A percentile compares a stretch with the other conserved stretches of the same genome.
These are phyloP conservation scores for Azorinus chamasolen DNA, from an alignment of 2,888 invertebrate genomes.

Conservation along the genomic window DNA sequence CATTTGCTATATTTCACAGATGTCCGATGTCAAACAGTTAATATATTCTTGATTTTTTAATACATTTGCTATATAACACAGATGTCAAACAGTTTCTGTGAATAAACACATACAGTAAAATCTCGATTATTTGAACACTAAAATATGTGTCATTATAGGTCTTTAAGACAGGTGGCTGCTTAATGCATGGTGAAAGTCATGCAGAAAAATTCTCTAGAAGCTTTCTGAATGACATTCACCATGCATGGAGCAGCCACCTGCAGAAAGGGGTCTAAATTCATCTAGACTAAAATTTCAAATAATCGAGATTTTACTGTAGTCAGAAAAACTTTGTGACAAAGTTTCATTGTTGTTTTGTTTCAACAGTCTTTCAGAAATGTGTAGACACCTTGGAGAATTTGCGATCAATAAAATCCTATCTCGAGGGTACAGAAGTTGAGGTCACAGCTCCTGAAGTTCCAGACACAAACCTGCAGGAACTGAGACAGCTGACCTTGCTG, in stretches of 20 bases:
- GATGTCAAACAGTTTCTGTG: background rate
- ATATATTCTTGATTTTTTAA: background rate
- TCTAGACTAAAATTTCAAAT: too few relatives aligned
- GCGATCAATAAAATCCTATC: constrained; percentile 67
- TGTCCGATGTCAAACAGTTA: too few relatives aligned
- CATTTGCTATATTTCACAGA: too few relatives aligned
- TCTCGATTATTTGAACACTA: too few relatives aligned
- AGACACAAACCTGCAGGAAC: constrained; percentile 64
- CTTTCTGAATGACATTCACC: too few relatives aligned
- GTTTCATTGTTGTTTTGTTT: background rate
- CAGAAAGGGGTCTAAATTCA: background rate
- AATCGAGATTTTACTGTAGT: too few relatives aligned
- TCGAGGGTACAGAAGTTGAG: constrained; percentile 72
- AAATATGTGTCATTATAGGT: too few relatives aligned
- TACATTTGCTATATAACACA: background rate
- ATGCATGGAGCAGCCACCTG: background rate
- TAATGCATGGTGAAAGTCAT: too few relatives aligned
- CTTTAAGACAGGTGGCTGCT: too few relatives aligned
- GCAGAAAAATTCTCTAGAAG: too few relatives aligned
- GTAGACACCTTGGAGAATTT: constrained; percentile 66
- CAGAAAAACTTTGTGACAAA: background rate
- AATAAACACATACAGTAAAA: too few relatives aligned
- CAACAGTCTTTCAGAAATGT: constrained; percentile 65
- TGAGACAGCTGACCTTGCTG: constrained; percentile 78
- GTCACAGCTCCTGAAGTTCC: constrained; percentile 61